phyloP scores from a whole-genome alignment of 2,888 invertebrate genomes.

The Diarsia rubi region DNA sequence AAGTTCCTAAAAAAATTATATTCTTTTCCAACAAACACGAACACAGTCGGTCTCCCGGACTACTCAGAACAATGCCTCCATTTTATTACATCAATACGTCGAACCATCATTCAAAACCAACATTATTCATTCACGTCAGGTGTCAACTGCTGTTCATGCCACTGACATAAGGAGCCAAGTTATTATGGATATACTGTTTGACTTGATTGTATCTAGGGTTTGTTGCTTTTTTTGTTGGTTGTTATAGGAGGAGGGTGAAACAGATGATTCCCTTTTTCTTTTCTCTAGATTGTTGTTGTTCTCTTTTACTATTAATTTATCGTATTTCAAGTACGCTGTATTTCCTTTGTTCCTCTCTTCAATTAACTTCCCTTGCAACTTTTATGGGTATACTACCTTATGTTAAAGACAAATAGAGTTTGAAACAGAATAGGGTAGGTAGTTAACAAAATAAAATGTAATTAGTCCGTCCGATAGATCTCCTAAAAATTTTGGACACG shows the following conservation, averaged over 20 bases:
- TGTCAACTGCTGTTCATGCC: constrained; percentile 48
- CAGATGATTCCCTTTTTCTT: no score
- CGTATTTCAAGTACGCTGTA: no score
- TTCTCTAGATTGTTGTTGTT: no score
- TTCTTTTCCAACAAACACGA: not conserved
- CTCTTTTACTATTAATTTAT: no score
- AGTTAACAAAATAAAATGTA: no score
- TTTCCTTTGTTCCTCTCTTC: no score
- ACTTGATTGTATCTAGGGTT: no score
- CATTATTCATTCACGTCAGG: constrained; percentile 67
- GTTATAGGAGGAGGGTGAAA: no score
- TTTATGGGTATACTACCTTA: constrained; percentile 31
- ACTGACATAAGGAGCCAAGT: constrained; percentile 21
- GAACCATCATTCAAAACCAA: constrained; percentile 62
- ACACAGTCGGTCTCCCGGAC: constrained; percentile 38
- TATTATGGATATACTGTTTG: constrained; percentile 9
- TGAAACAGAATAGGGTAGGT: not conserved
- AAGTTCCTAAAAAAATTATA: not conserved
- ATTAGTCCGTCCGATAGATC: no score
- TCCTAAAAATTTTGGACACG: no score
- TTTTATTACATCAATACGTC: constrained; percentile 69
- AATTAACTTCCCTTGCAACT: no score
- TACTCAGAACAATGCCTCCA: constrained; percentile 61
- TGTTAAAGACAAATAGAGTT: not conserved
- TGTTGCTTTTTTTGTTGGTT: no score